Evolutionary conservation across 2,888 invertebrate species (phyloP), one percentile per base, ranked within the genome.

Genomic region (Dascillus cervinus): DNA sequence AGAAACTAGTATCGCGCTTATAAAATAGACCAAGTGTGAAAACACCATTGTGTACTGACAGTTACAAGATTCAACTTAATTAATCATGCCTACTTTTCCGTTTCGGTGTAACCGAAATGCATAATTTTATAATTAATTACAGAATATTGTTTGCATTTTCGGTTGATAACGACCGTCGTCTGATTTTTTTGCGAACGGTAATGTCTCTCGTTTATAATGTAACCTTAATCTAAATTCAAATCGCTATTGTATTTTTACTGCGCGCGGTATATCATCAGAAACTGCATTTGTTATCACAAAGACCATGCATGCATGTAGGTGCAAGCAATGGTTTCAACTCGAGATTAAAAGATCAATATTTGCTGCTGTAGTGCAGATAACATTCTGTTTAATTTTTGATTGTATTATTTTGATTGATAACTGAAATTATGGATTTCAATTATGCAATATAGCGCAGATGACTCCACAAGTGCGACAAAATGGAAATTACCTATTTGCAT

Each of bases 61-160:
- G 45, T 42, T 47, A 45, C 45, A 42, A 47, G 45, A 43, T 45
- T 47, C 42, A 45, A 47, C 47, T 47, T 47, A 45, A 47, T 47
- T 45, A 45, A 45, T 45, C 45, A 47, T 43, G 41, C 34, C 34
- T 28, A 31, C 30, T 30, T 35, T 6, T 17, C 17, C 8, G 17
- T 8, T 17, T 17, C 17, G 17, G 17, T 17, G 4, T 17, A 17
- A 17, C 8, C 8, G 8, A 17, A 17, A 8, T 17, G 17, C 17
- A 17, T 17, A 17, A 6, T 17, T 17, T n/a, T n/a, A n/a, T n/a
- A n/a, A n/a, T n/a, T n/a, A n/a, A n/a, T n/a, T n/a, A n/a, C n/a
- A n/a, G n/a, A n/a, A n/a, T n/a, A n/a, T n/a, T n/a, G n/a, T n/a
- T n/a, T n/a, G n/a, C n/a, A n/a, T n/a, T n/a, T n/a, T n/a, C n/a